Percentiles rank a stretch among this genome's conserved stretches.
phyloP scores from a whole-genome alignment of 1,140 invertebrate genomes.

The Acyrthosiphon pisum region DNA sequence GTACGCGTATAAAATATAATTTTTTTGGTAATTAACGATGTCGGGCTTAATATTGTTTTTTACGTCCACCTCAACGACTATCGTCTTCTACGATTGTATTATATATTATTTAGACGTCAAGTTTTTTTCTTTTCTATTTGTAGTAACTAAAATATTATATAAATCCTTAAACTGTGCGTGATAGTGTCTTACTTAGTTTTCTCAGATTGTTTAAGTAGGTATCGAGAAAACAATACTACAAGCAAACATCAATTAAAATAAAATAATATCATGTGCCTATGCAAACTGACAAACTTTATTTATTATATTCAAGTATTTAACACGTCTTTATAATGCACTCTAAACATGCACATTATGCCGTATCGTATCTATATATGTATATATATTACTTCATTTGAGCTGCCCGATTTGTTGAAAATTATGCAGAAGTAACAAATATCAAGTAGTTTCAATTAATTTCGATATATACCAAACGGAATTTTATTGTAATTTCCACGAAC shows the following conservation, averaged over 20 bases:
- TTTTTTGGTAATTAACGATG: background rate
- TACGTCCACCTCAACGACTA: background rate
- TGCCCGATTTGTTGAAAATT: background rate
- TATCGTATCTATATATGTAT: too few species aligned
- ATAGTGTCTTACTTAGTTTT: too few species aligned
- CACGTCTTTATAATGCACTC: too few species aligned
- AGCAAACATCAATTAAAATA: too few species aligned
- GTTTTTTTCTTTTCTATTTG: background rate
- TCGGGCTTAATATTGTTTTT: background rate
- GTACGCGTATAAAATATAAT: background rate
- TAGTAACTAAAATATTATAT: background rate
- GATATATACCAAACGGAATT: background rate
- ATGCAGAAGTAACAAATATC: background rate
- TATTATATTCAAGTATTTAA: too few species aligned
- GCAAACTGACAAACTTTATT: too few species aligned
- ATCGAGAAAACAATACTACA: background rate
- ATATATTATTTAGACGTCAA: background rate
- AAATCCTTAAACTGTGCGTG: background rate
- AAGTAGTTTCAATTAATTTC: background rate
- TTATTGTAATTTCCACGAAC: background rate
- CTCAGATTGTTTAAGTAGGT: background rate
- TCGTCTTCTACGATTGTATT: too few species aligned
- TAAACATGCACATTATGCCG: background rate
- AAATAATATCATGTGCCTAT: too few species aligned
- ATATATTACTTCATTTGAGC: background rate